Evolutionary conservation across 2,797 vertebrate species (phyloP).

Genomic region (Lagorchestes hirsutus): DNA sequence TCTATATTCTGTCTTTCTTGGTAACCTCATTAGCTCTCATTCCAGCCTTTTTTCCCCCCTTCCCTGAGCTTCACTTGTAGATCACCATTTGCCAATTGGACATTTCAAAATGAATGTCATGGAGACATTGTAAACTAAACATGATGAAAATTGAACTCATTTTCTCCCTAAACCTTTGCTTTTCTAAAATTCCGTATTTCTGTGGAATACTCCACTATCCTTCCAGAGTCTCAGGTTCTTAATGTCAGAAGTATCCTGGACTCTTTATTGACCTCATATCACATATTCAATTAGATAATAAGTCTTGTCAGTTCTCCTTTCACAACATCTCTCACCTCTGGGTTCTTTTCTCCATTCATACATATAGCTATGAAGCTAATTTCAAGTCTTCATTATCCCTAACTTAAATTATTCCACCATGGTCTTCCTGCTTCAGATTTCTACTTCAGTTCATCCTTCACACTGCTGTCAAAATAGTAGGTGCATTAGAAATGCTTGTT

Average conservation of each 20-base stretch:
- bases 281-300: background rate
- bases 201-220: background rate
- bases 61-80: background rate
- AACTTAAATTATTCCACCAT: too few species aligned
- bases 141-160: background rate
- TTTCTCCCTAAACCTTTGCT: background rate
- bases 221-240: background rate
- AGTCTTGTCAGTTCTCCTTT: background rate
- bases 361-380: background rate
- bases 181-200: background rate
- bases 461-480: background rate
- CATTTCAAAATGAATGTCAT: background rate
- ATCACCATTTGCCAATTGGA: background rate
- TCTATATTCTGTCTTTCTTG: background rate
- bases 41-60: background rate
- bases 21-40: background rate
- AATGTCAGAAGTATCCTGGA: background rate
- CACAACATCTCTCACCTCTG: background rate
- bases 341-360: background rate
- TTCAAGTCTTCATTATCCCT: too few species aligned
- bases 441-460: background rate
- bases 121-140: background rate
- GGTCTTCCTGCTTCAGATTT: background rate
- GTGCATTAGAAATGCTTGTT: background rate
- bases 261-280: background rate